These are phyloP conservation scores for Tetragonisca angustula DNA, from an alignment of 2,888 invertebrate genomes.

Conservation along the genomic window DNA sequence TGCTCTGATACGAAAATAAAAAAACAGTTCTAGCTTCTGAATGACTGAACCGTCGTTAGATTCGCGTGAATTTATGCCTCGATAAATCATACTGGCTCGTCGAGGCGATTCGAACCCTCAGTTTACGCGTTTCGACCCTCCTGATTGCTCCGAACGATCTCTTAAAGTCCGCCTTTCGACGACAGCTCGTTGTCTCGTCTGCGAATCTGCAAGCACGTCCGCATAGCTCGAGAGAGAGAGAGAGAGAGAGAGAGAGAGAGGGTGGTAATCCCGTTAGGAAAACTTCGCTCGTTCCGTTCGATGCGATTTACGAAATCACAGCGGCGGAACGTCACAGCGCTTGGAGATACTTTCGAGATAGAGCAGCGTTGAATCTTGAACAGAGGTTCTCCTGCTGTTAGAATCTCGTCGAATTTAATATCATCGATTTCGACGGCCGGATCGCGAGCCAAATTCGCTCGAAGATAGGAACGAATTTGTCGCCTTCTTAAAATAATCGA, in stretches of 20 bases:
- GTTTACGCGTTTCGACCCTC: constrained; percentile 6
- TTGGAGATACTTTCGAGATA: background rate
- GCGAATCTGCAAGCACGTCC: constrained; percentile 30
- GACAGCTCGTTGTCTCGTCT: constrained; percentile 25
- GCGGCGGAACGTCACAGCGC: background rate
- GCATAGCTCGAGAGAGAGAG: background rate
- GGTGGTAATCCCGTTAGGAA: constrained; percentile 50
- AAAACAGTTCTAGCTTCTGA: background rate
- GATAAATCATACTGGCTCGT: constrained; percentile 35
- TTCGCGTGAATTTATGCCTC: constrained; percentile 33
- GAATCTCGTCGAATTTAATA: background rate
- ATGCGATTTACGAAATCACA: constrained; percentile 24
- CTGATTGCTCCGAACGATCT: constrained; percentile 9
- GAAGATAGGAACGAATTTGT: too few species aligned
- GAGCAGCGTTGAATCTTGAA: background rate
- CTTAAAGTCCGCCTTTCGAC: constrained; percentile 27
- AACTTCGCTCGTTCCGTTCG: constrained; percentile 32
- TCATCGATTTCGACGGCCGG: background rate
- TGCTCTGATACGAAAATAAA: background rate
- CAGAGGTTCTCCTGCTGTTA: background rate
- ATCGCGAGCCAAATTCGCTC: background rate
- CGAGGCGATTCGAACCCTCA: background rate
- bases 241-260: background rate
- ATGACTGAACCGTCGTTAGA: background rate
- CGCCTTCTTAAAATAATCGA: constrained; percentile 14